Conservation (phyloP, 2,113 vertebrate genomes). For the Urocynchramus pylzowi region DNA sequence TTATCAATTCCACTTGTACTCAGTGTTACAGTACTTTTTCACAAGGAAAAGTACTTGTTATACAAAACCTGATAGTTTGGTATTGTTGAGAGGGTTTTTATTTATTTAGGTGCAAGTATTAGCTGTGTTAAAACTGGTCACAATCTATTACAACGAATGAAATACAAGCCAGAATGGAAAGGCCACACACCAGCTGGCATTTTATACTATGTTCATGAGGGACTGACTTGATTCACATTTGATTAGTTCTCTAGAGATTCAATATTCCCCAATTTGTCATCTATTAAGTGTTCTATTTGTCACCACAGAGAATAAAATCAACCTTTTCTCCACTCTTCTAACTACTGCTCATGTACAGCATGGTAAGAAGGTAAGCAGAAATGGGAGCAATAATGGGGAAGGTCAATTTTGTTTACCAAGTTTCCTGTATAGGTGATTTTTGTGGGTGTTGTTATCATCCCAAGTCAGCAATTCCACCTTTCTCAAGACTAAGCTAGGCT, state of each 20-base stretch:
- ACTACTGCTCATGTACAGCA: not conserved
- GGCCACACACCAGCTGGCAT: not conserved
- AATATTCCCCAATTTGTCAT: constrained; percentile 31
- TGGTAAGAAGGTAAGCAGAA: not conserved
- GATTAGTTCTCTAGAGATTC: constrained; percentile 30
- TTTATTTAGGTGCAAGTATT: not conserved
- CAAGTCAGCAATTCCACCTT: not conserved
- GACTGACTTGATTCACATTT: not conserved
- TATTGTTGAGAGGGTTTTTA: not conserved
- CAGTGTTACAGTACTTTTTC: not conserved
- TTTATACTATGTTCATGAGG: not conserved
- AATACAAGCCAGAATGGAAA: not conserved
- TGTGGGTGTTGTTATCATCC: not conserved
- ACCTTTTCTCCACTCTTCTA: not conserved
- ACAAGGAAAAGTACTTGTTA: not conserved
- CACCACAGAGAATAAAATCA: not conserved
- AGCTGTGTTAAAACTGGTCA: not conserved
- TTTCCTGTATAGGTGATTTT: not conserved
- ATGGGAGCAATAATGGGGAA: not conserved
- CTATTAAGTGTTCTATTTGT: constrained; percentile 31
- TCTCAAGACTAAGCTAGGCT: not conserved
- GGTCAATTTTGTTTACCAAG: not conserved
- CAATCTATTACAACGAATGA: not conserved
- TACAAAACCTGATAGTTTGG: not conserved
- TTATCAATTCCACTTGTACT: not conserved